Base-by-base conservation (phyloP, 2,797 vertebrate species). In the Scleropages formosus region DNA sequence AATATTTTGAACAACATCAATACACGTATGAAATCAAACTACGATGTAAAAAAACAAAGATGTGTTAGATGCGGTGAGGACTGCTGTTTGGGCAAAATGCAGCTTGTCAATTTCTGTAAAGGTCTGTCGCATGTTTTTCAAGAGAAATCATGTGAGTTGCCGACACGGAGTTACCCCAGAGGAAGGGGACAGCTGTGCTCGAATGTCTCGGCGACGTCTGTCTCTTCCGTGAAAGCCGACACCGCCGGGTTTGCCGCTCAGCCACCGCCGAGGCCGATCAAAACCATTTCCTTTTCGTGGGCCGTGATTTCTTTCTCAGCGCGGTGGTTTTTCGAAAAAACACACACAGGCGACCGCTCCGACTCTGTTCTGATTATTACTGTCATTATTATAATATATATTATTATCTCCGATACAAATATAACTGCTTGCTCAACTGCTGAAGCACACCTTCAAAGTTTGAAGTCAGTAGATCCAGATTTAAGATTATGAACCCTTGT, bases 201-300 rank as follows among this genome's bases (percentile, higher is more conserved):
- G 49, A 61, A 26, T 11, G n/a, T 49, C 26, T 12, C 11, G 53
- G 56, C 11, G 18, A 9, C 10, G 1, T 18, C 9, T 10, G 12
- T 18, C 9, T n/a, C 9, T 61, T 20, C 18, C 3, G 2, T 2
- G 1, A 18, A 18, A 61, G 8, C 59, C 61, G 59, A 61, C 8
- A 59, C 59, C 18, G 59, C 8, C 9, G n/a, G 20, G 12, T 56
- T 1, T 56, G 18, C 11, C 1, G 11, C 53, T 3, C 53, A 56
- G 53, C 9, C 18, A 12, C 12, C 9, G 46, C 0, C 3, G 56
- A 85, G 65, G 31, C 68, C 27, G 20, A 12, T 53, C 53, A 11
- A 79, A 12, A 87, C 87, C 86, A 85, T 89, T 90, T 91, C 59
- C 22, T 82, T 81, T 79, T 75, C 75, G 75, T 62, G 56, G 76